Conservation (phyloP, 2,888 invertebrate species). For the Aphidius colemani region DNA sequence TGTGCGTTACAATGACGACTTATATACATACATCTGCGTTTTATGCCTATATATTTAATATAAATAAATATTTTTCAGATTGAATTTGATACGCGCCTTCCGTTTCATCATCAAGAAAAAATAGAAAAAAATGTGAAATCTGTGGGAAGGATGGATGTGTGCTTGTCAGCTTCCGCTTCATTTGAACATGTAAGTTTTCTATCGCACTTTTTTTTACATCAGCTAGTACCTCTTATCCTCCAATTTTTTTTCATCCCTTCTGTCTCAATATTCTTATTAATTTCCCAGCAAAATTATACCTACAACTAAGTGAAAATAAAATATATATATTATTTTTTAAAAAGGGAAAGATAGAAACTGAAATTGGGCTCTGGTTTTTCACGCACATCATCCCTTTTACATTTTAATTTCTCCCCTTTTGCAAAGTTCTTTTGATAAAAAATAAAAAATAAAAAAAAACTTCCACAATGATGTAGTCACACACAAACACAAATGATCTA, state of each 20-base stretch:
- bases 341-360: conserved; percentile 19
- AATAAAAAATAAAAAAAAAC: too few relatives aligned
- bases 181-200: conserved; percentile 26
- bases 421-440: conserved; percentile 43
- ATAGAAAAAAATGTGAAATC: background rate
- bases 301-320: conserved; percentile 40
- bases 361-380: conserved; percentile 49
- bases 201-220: conserved; percentile 28
- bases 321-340: conserved; percentile 2
- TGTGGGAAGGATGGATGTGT: conserved; percentile 14
- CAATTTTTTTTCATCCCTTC: conserved; percentile 26
- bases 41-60: too few relatives aligned
- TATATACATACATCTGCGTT: too few relatives aligned
- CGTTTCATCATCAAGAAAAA: background rate
- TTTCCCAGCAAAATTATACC: conserved; percentile 54
- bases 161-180: conserved; percentile 29
- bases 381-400: conserved; percentile 59
- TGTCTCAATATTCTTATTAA: conserved; percentile 53
- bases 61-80: background rate
- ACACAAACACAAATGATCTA: conserved; percentile 35
- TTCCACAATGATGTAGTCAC: background rate
- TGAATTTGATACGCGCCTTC: background rate
- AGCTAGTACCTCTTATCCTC: conserved; percentile 25
- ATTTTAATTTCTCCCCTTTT: conserved; percentile 60
- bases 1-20: too few relatives aligned